A percentile compares a stretch with the other conserved stretches of the same genome.
Evolutionary conservation across 2,113 vertebrate genomes (phyloP).

Genomic region (Notarius lentiginosus): DNA sequence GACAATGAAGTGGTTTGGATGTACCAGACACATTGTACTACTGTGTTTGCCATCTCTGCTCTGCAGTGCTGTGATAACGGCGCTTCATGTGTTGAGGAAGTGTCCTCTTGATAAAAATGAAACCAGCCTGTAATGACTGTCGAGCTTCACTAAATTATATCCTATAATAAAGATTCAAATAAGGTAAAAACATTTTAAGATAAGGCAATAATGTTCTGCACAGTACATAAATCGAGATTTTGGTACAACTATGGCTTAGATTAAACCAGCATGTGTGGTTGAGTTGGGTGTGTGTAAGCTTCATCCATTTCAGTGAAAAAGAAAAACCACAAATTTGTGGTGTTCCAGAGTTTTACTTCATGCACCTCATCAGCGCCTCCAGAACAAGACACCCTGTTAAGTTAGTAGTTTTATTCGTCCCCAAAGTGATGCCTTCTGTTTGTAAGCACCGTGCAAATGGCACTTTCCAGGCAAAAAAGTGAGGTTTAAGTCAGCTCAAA

Average conservation of each 20-base stretch:
- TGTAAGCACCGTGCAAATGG: too few species aligned
- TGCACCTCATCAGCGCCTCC: too few species aligned
- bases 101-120: not conserved
- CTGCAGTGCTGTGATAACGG: not conserved
- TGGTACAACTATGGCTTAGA: too few species aligned
- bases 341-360: not conserved
- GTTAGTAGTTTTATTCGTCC: too few species aligned
- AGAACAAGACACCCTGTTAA: too few species aligned
- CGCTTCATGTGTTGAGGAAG: not conserved
- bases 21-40: too few species aligned
- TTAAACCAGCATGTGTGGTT: not conserved
- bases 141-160: not conserved
- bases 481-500: too few species aligned
- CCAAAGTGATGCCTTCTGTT: too few species aligned
- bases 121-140: not conserved
- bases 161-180: not conserved
- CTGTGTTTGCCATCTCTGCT: not conserved
- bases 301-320: not conserved
- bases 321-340: not conserved
- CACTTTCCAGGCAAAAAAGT: too few species aligned
- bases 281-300: not conserved
- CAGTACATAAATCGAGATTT: too few species aligned
- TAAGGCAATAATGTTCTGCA: not conserved
- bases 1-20: conserved; percentile 9
- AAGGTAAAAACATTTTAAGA: not conserved